These are phyloP conservation scores for Callinectes sapidus DNA, from an alignment of 2,888 invertebrate species.

Conservation along the genomic window DNA sequence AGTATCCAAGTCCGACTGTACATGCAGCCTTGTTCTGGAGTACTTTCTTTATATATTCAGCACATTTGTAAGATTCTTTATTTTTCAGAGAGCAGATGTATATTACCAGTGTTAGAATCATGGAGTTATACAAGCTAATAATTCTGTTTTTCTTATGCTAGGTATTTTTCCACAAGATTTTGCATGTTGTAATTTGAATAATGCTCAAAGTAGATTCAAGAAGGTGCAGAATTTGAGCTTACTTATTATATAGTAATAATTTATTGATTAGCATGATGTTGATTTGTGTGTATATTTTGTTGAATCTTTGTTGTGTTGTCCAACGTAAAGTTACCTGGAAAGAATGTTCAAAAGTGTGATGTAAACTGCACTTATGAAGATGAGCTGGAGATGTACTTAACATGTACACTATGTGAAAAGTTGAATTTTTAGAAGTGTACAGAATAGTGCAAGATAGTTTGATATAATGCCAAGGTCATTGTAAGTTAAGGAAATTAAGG, in stretches of 20 bases:
- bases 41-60: neutral
- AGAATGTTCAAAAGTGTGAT: neutral
- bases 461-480: no score
- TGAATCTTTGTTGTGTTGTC: neutral
- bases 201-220: neutral
- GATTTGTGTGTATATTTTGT: neutral
- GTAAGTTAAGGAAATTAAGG: no score
- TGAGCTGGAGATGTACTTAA: neutral
- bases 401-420: neutral
- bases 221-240: neutral
- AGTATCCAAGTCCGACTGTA: neutral
- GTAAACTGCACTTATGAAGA: neutral
- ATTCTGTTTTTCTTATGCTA: no score
- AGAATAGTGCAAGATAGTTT: neutral
- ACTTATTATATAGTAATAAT: neutral
- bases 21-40: neutral
- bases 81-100: neutral
- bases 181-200: neutral
- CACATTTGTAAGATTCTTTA: neutral
- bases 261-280: neutral
- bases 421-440: neutral
- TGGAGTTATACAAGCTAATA: neutral
- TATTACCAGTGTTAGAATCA: neutral
- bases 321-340: neutral
- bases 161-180: neutral